Percentiles rank a stretch among this genome's conserved stretches.
phyloP scores from a whole-genome alignment of 2,113 vertebrate species.

The Xiphophorus hellerii region DNA sequence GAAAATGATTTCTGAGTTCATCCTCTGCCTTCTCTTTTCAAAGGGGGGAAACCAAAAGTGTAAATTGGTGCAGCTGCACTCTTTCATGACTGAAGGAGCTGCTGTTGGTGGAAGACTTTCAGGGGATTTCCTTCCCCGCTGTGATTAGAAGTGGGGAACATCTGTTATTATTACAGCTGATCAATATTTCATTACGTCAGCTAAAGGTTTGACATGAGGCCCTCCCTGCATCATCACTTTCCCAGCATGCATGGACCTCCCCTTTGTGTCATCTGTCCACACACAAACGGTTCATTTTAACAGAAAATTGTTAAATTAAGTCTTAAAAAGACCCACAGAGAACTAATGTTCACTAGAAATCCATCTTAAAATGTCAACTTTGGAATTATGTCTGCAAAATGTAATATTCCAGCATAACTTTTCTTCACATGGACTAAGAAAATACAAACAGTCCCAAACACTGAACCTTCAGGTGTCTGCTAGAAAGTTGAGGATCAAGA shows the following conservation, averaged over 20 bases:
- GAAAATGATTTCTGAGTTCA: slow-evolving; percentile 50
- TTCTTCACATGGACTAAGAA: no score
- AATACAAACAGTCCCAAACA: background rate
- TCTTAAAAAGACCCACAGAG: background rate
- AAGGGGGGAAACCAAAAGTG: slow-evolving; percentile 26
- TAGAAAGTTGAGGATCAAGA: background rate
- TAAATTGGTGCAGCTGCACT: slow-evolving; percentile 49
- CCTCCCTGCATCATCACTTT: slow-evolving; percentile 4
- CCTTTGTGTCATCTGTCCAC: background rate
- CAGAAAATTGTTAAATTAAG: background rate
- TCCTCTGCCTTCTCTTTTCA: slow-evolving; percentile 13
- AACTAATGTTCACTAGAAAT: background rate
- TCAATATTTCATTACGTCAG: slow-evolving; percentile 75
- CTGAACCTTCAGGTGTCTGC: background rate
- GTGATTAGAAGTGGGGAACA: slow-evolving; percentile 59
- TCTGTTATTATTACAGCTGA: slow-evolving; percentile 74
- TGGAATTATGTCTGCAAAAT: no score
- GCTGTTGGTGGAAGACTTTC: slow-evolving; percentile 10
- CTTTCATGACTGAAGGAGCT: slow-evolving; percentile 25
- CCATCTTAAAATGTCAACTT: no score
- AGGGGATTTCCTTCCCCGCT: slow-evolving; percentile 42
- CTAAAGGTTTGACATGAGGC: slow-evolving; percentile 36
- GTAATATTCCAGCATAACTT: no score
- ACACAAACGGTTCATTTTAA: background rate
- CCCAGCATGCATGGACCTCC: slow-evolving; percentile 10